Percentiles rank a stretch among this genome's conserved stretches.
phyloP scores from a whole-genome alignment of 2,888 invertebrate species.

The Leptopilina syphax region DNA sequence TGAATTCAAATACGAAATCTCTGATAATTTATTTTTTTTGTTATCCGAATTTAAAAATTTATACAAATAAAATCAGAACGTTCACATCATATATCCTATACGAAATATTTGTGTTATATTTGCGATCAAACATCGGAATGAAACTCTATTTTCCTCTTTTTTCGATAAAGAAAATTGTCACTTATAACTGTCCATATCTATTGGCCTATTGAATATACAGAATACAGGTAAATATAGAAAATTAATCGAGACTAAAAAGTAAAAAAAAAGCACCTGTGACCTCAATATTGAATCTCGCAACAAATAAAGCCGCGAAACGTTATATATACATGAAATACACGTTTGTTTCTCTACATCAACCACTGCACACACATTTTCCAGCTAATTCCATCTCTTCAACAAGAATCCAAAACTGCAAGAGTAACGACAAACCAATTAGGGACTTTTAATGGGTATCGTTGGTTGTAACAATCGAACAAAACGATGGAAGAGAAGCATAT shows the following conservation, averaged over 20 bases:
- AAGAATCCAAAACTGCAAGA: conserved; percentile 51
- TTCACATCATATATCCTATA: no score
- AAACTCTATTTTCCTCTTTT: neutral
- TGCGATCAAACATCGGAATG: neutral
- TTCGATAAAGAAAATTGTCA: neutral
- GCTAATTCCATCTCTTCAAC: neutral
- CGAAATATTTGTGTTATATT: no score
- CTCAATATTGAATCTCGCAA: conserved; percentile 32
- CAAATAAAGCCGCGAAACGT: conserved; percentile 19
- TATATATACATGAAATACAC: neutral
- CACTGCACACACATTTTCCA: neutral
- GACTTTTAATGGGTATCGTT: conserved; percentile 59
- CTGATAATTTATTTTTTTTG: no score
- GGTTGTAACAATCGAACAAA: conserved; percentile 65
- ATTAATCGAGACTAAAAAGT: conserved; percentile 33
- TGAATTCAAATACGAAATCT: no score
- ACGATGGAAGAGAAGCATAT: conserved; percentile 59
- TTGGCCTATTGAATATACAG: neutral
- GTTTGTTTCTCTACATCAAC: no score
- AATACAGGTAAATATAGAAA: conserved; percentile 11
- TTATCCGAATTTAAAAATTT: no score
- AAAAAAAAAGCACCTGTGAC: neutral
- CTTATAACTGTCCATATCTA: conserved; percentile 1
- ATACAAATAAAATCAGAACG: no score
- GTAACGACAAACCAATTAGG: conserved; percentile 68